These are phyloP conservation scores for Molothrus aeneus DNA, from an alignment of 2,797 vertebrate genomes.

Conservation along the genomic window DNA sequence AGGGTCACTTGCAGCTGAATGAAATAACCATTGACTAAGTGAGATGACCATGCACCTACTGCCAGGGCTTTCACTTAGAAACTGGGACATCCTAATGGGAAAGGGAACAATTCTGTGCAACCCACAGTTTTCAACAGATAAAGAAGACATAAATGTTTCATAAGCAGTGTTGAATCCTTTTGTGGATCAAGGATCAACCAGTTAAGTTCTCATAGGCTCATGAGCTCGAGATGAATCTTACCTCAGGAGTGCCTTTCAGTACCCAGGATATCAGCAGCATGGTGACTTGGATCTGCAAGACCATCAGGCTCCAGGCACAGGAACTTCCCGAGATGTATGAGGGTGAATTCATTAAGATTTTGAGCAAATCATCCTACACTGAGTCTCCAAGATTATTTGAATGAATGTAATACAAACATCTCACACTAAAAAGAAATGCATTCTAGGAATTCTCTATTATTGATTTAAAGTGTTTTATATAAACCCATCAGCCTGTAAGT, in stretches of 20 bases:
- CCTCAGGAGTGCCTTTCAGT: neutral
- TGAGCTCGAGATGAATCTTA: neutral
- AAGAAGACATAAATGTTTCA: neutral
- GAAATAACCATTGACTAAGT: neutral
- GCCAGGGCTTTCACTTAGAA: neutral
- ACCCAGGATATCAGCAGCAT: neutral
- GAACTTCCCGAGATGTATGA: neutral
- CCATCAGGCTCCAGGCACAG: neutral
- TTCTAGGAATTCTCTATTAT: neutral
- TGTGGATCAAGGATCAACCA: neutral
- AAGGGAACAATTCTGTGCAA: neutral
- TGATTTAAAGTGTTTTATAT: neutral
- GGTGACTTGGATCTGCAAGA: neutral
- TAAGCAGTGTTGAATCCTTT: neutral
- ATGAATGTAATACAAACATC: neutral
- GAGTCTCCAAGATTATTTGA: neutral
- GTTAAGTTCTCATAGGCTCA: neutral
- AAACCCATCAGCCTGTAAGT: neutral
- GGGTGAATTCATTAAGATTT: neutral
- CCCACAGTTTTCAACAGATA: neutral
- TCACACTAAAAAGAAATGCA: neutral
- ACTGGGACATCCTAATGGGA: neutral
- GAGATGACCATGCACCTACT: neutral
- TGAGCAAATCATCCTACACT: neutral
- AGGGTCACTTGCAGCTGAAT: neutral